These are phyloP conservation scores for Orchestia grillus DNA, from an alignment of 1,140 invertebrate species.

Conservation along the genomic window DNA sequence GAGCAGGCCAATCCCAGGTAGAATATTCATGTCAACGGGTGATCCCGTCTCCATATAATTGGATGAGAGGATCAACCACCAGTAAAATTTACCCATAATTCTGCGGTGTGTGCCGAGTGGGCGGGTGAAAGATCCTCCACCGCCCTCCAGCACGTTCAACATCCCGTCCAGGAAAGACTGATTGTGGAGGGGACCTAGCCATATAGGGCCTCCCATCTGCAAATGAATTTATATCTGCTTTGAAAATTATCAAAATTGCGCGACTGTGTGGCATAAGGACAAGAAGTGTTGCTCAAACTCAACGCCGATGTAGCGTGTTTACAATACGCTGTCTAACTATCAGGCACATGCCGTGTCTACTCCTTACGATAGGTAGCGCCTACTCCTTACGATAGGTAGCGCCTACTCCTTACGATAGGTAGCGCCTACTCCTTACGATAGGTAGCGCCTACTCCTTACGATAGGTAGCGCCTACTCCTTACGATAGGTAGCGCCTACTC, in stretches of 20 bases:
- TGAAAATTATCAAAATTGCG: background rate
- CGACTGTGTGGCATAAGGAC: background rate
- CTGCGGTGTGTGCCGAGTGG: conserved; percentile 14
- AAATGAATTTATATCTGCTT: background rate
- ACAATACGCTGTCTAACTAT: background rate
- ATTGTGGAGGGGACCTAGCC: conserved; percentile 88
- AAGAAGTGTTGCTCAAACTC: background rate
- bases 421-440: too few species aligned
- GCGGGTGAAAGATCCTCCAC: conserved; percentile 35
- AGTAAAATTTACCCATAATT: background rate
- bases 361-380: too few species aligned
- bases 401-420: too few species aligned
- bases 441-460: too few species aligned
- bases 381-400: too few species aligned
- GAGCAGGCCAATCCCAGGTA: too few species aligned
- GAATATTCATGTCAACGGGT: too few species aligned
- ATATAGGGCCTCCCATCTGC: conserved; percentile 84
- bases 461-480: too few species aligned
- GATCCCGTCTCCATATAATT: too few species aligned
- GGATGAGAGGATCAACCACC: too few species aligned
- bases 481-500: too few species aligned
- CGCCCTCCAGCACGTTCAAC: conserved; percentile 70
- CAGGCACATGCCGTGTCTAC: too few species aligned
- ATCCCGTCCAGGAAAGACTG: conserved; percentile 80
- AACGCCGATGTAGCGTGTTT: background rate